These are phyloP conservation scores for Acleris sparsana DNA, from an alignment of 2,888 invertebrate species.

Conservation along the genomic window DNA sequence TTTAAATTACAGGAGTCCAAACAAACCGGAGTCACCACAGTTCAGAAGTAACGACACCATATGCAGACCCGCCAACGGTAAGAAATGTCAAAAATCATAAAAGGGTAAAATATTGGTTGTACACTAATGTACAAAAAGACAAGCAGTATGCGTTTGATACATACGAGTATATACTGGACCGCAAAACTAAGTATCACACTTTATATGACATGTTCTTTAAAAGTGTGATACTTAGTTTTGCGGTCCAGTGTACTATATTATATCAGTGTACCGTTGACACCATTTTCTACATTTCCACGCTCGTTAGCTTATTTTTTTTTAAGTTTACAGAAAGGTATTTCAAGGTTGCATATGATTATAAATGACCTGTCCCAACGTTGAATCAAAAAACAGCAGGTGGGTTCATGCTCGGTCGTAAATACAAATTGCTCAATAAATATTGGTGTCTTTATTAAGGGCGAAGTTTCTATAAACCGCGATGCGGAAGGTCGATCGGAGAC, in stretches of 20 bases:
- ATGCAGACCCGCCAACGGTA: conserved; percentile 76
- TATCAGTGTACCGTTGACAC: too few relatives aligned
- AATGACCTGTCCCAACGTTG: conserved; percentile 39
- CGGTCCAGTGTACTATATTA: too few relatives aligned
- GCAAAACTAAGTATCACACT: too few relatives aligned
- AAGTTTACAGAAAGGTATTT: conserved; percentile 37
- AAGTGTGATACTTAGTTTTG: too few relatives aligned
- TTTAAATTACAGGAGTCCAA: conserved; percentile 66
- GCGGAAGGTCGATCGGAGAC: conserved; percentile 68
- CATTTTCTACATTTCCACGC: conserved; percentile 1
- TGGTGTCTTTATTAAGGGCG: conserved; percentile 43
- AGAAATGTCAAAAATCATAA: conserved; percentile 45
- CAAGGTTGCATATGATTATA: conserved; percentile 40
- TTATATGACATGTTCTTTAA: too few relatives aligned
- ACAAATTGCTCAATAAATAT: conserved; percentile 42
- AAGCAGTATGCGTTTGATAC: too few relatives aligned
- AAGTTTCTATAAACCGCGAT: conserved; percentile 51
- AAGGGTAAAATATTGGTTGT: too few relatives aligned
- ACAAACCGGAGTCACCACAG: conserved; percentile 74
- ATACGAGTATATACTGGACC: too few relatives aligned
- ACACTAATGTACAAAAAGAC: too few relatives aligned
- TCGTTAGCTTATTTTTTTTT: conserved; percentile 41
- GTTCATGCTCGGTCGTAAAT: conserved; percentile 40
- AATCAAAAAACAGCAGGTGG: conserved; percentile 31
- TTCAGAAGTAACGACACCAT: conserved; percentile 65